Conservation (phyloP, 1,140 invertebrate species). For the Danaus plexippus region DNA sequence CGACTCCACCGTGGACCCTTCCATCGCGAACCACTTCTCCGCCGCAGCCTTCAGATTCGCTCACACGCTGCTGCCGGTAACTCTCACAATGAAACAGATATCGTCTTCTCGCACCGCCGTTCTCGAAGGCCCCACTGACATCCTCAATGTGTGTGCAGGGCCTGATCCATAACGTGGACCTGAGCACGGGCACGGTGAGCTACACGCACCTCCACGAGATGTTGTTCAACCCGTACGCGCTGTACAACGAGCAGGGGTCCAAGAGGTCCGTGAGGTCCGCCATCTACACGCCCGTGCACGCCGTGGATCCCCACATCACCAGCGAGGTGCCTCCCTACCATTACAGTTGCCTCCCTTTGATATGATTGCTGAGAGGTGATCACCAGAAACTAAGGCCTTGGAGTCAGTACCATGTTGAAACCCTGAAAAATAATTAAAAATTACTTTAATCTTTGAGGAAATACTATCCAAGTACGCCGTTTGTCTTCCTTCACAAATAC, state of each 20-base stretch:
- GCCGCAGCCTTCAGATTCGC: slow-evolving; percentile 93
- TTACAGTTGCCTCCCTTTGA: slow-evolving; percentile 2
- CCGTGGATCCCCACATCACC: slow-evolving; percentile 79
- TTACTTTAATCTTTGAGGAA: too few species aligned
- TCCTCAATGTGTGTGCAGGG: slow-evolving; percentile 38
- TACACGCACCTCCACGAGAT: slow-evolving; percentile 84
- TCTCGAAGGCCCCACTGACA: too few species aligned
- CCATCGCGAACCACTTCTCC: slow-evolving; percentile 92
- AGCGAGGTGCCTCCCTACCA: slow-evolving; percentile 68
- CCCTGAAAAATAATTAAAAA: too few species aligned
- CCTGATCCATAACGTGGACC: slow-evolving; percentile 78
- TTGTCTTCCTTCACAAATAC: neutral
- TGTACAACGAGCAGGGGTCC: slow-evolving; percentile 76
- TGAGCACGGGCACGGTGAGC: slow-evolving; percentile 74
- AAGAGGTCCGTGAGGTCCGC: slow-evolving; percentile 70
- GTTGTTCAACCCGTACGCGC: slow-evolving; percentile 85
- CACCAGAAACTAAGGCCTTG: neutral
- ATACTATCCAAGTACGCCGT: neutral
- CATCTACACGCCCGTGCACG: slow-evolving; percentile 77
- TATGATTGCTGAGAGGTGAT: neutral
- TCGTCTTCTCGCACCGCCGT: neutral
- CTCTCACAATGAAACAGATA: slow-evolving; percentile 5
- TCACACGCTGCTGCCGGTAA: slow-evolving; percentile 84
- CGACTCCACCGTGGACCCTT: slow-evolving; percentile 81
- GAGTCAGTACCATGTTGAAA: too few species aligned